phyloP scores from a whole-genome alignment of 2,113 vertebrate species.

The Halichoeres trimaculatus region DNA sequence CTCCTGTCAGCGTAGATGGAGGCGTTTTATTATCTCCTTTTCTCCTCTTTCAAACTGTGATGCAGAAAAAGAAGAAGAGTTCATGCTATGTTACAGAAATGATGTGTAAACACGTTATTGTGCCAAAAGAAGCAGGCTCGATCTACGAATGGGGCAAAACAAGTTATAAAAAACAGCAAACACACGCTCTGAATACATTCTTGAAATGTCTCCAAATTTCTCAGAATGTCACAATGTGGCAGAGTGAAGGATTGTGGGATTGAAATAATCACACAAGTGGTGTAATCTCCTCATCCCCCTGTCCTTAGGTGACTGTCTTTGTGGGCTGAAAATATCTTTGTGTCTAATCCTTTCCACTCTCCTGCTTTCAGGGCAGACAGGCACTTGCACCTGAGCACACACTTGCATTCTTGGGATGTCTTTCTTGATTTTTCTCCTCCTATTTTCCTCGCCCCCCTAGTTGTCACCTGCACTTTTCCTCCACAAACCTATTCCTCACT shows the following conservation, averaged over 20 bases:
- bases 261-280: not conserved
- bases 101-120: conserved; percentile 52
- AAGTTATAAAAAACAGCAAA: not conserved
- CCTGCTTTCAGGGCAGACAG: conserved; percentile 26
- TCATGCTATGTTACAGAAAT: conserved; percentile 29
- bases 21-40: not conserved
- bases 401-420: conserved; percentile 56
- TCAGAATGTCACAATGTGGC: conserved; percentile 10
- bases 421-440: conserved; percentile 62
- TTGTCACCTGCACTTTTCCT: conserved; percentile 57
- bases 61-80: conserved; percentile 27
- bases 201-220: conserved; percentile 25
- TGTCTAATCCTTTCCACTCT: conserved; percentile 16
- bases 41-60: conserved; percentile 15
- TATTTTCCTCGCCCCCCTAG: conserved; percentile 24
- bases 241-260: conserved; percentile 28
- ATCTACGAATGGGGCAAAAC: not conserved
- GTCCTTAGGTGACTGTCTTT: conserved; percentile 35
- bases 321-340: conserved; percentile 3
- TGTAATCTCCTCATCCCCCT: conserved; percentile 22
- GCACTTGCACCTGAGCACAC: conserved; percentile 51
- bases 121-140: conserved; percentile 19
- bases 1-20: conserved; percentile 51
- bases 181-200: conserved; percentile 3
- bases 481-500: not conserved